Percentiles rank a stretch among this genome's conserved stretches.
Evolutionary conservation across 1,140 invertebrate species (phyloP).

Genomic region (Bacillus rossius): DNA sequence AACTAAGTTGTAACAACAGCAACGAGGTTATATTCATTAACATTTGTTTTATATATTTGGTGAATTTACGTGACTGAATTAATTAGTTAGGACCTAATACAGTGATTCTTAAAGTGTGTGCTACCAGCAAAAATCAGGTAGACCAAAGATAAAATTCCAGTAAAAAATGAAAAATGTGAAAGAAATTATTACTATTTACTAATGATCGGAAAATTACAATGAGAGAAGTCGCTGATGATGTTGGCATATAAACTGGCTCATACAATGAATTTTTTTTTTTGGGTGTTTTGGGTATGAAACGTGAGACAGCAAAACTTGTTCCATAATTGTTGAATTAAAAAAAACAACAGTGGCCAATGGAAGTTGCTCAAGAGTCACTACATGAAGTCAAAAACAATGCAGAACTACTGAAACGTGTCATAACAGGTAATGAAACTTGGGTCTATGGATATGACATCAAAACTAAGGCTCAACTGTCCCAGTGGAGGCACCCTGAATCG

Average conservation of each 20-base stretch:
- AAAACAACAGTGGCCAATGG: conserved; percentile 21
- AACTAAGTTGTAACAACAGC: no score
- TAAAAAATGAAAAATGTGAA: no score
- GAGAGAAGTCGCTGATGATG: conserved; percentile 26
- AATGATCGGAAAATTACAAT: conserved; percentile 27
- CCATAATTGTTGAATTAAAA: conserved; percentile 18
- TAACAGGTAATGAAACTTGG: conserved; percentile 32
- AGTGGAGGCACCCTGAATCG: conserved; percentile 7
- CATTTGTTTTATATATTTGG: no score
- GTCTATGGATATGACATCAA: conserved; percentile 26
- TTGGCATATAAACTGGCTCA: conserved; percentile 18
- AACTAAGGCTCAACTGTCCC: conserved; percentile 23
- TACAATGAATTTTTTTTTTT: conserved; percentile 21
- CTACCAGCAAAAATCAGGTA: no score
- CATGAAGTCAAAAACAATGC: conserved; percentile 27
- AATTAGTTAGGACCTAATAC: no score
- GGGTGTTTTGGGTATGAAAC: conserved; percentile 17
- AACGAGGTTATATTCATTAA: no score
- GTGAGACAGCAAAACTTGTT: conserved; percentile 8
- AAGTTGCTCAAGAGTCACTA: conserved; percentile 27
- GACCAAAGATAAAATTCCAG: no score
- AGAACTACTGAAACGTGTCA: conserved; percentile 28
- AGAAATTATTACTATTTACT: conserved; percentile 25
- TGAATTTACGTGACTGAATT: no score
- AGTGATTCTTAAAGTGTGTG: no score